Base-by-base conservation (phyloP, 2,113 vertebrate genomes). In the Spermophilus dauricus region DNA sequence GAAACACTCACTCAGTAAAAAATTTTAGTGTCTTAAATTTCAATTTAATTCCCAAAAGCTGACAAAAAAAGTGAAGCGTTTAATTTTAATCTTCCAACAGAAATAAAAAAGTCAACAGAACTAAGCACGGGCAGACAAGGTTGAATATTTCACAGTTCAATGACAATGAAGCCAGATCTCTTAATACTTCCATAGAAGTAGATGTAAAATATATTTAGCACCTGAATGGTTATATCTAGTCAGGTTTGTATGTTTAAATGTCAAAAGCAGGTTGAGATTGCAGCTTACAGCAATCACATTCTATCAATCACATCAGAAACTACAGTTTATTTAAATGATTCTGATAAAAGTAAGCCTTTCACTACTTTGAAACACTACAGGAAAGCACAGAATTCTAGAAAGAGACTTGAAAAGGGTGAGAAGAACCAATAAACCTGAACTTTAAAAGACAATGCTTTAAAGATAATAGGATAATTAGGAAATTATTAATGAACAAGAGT, bases 51-150 rank as follows among this genome's bases (percentile, higher is more conserved):
- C 99, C 99, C 98, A 98, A 99, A 99, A 99, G 99, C 99, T 99
- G 99, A 99, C 94, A 97, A 98, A 99, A 99, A 99, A 99, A 99
- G 99, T 99, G 99, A 99, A 99, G 99, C 99, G 99, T 99, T 99
- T 99, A 99, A 99, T 99, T 99, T 99, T 99, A 98, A 99, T 99
- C 99, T 98, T 98, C 99, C 98, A 99, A 99, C 98, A 97, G 99
- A 99, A 99, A 99, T 99, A 99, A 99, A 99, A 99, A 99, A 99
- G 99, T 99, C 99, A 99, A 99, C 99, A 99, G 98, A 98, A 99
- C 98, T 99, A 99, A 99, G 99, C 99, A 98, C 96, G 1, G 98
- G 98, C 99, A 99, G 99, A 99, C 99, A 99, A 99, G 99, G 99
- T 98, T 98, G 98, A 99, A 98, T 98, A 99, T 98, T 99, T 99